These are phyloP conservation scores for Conger conger DNA, from an alignment of 2,113 vertebrate species.

Conservation along the genomic window DNA sequence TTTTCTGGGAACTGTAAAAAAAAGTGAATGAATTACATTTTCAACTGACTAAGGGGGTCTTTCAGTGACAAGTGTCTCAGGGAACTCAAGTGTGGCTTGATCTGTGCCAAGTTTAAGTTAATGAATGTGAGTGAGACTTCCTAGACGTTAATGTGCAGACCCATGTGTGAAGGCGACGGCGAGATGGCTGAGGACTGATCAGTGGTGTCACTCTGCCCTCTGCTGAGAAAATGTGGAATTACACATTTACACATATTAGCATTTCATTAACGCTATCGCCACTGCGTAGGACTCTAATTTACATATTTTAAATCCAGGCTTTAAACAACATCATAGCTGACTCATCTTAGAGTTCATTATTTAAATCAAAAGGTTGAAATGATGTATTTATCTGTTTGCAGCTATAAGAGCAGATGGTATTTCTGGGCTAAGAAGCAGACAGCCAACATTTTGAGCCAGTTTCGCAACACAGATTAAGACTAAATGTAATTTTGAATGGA, in stretches of 20 bases:
- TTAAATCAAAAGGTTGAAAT: background rate
- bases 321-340: background rate
- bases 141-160: background rate
- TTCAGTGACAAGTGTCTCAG: background rate
- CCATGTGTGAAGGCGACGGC: background rate
- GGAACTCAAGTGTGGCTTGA: background rate
- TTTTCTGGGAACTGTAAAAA: background rate
- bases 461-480: too few relatives aligned
- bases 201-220: slow-evolving; percentile 52
- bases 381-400: background rate
- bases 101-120: background rate
- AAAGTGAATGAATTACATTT: background rate
- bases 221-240: slow-evolving; percentile 48
- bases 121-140: slow-evolving; percentile 4
- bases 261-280: background rate
- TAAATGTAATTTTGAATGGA: too few relatives aligned
- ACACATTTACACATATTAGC: background rate
- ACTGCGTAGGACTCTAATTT: background rate
- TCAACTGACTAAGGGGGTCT: background rate
- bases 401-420: background rate
- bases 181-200: background rate
- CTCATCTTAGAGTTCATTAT: background rate
- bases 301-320: background rate
- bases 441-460: background rate
- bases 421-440: background rate